Evolutionary conservation across 2,888 invertebrate genomes (phyloP), one percentile per base, ranked within the genome.

Genomic region (Parnassius mnemosyne): DNA sequence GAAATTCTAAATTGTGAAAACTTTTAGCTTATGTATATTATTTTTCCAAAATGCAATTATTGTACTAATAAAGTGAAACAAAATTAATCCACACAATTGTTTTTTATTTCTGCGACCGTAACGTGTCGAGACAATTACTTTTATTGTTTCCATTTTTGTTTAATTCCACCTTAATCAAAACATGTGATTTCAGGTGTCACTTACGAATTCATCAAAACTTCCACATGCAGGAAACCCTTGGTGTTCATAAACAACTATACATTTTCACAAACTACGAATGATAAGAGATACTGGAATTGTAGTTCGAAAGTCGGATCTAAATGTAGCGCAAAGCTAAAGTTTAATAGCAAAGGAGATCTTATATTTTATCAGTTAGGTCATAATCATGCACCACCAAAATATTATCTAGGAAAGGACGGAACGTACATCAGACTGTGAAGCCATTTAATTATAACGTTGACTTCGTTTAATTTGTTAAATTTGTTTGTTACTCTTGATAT

Each of bases 371-470:
- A 73, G 7, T 54, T 77, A 1, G 34, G 34, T 0, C 84, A 84
- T 53, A 83, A 78, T 13, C 84, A 84, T 51, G 13, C 25, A 0
- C 75, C 81, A 0, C 75, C 78, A 7, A 51, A 57, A 7, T 70
- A 65, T 9, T 68, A 65, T 43, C 65, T 60, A 59, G 69, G 69
- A 16, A 50, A 46, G 0, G 60, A 69, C 13, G 68, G 68, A 7
- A 59, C 50, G 10, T 69, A 63, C 11, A 41, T 47, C n/a, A 16
- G 41, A 46, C 41, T 57, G 3, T 50, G 9, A 50, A 10, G 10
- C 9, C 3, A 10, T 50, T 50, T 16, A 7, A 34, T 34, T 34
- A 34, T 34, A 34, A 34, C 34, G 34, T 34, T 7, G 5, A 34
- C 7, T 34, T 34, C 25, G 25, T 25, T 34, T 34, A 34, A 34